These are phyloP conservation scores for Clepsis dumicolana DNA, from an alignment of 2,888 invertebrate species.

Conservation along the genomic window DNA sequence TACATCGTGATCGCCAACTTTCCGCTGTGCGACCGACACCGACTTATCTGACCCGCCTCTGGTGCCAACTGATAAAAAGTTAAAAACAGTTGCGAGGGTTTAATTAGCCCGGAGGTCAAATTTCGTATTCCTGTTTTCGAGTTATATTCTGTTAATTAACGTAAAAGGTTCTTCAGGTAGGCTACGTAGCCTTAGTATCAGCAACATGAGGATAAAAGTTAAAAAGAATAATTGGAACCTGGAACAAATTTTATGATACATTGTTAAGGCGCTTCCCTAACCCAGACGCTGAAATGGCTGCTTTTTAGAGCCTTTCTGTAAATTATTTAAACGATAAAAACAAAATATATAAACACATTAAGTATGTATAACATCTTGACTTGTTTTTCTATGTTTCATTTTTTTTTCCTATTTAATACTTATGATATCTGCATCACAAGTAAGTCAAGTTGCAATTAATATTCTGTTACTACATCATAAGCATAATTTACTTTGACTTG, in stretches of 20 bases:
- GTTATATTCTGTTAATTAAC: constrained; percentile 31
- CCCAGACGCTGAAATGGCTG: too few relatives aligned
- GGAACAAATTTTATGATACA: neutral
- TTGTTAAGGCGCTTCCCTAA: too few relatives aligned
- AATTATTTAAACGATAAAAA: too few relatives aligned
- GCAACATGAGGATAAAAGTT: neutral
- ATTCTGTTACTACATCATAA: too few relatives aligned
- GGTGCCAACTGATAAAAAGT: constrained; percentile 29
- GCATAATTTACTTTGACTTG: too few relatives aligned
- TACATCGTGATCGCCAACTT: constrained; percentile 51
- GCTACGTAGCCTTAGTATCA: neutral
- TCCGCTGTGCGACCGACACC: constrained; percentile 40
- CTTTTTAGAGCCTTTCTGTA: too few relatives aligned
- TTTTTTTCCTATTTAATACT: too few relatives aligned
- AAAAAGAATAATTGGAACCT: neutral
- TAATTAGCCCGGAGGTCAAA: constrained; percentile 29
- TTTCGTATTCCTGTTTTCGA: constrained; percentile 17
- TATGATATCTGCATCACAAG: too few relatives aligned
- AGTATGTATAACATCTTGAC: too few relatives aligned
- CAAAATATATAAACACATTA: too few relatives aligned
- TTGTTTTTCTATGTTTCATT: too few relatives aligned
- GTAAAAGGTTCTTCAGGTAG: constrained; percentile 10
- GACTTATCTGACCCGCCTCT: constrained; percentile 5
- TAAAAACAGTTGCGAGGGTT: constrained; percentile 33
- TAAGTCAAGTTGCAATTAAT: too few relatives aligned